Conservation (phyloP, 2,888 invertebrate species). For the Stegana nigrithorax region DNA sequence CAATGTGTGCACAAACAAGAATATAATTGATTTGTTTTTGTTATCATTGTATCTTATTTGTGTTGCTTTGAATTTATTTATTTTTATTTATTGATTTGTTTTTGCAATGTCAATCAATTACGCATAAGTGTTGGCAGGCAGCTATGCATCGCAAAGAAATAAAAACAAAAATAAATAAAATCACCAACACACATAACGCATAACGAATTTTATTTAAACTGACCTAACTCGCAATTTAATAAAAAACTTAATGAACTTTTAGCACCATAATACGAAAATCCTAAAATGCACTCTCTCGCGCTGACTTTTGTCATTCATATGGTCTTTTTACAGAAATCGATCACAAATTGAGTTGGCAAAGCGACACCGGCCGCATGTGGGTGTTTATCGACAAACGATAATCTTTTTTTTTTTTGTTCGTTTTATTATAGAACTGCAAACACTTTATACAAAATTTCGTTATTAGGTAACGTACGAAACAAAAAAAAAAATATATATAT, state of each 20-base stretch:
- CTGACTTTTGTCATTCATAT: too few relatives aligned
- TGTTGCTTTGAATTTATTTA: conserved; percentile 23
- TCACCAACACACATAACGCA: not conserved
- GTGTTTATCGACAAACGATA: too few relatives aligned
- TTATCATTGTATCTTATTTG: conserved; percentile 47
- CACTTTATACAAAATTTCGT: not conserved
- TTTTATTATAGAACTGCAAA: not conserved
- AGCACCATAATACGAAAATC: not conserved
- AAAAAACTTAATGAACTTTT: not conserved
- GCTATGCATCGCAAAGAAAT: too few relatives aligned
- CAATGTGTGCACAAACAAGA: not conserved
- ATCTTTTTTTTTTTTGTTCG: too few relatives aligned
- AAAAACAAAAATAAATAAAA: too few relatives aligned
- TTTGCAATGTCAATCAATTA: not conserved
- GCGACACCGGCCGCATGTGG: not conserved
- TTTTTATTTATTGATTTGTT: not conserved
- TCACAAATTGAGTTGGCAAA: not conserved
- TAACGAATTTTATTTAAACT: too few relatives aligned
- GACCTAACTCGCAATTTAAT: not conserved
- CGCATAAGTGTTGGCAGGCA: too few relatives aligned
- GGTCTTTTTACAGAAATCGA: too few relatives aligned
- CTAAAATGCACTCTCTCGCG: too few relatives aligned
- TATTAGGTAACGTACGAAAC: too few relatives aligned
- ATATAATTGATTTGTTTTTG: conserved; percentile 57
- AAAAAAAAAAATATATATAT: too few relatives aligned